Conservation (phyloP, 2,113 vertebrate species). For the Dicaeum eximium region DNA sequence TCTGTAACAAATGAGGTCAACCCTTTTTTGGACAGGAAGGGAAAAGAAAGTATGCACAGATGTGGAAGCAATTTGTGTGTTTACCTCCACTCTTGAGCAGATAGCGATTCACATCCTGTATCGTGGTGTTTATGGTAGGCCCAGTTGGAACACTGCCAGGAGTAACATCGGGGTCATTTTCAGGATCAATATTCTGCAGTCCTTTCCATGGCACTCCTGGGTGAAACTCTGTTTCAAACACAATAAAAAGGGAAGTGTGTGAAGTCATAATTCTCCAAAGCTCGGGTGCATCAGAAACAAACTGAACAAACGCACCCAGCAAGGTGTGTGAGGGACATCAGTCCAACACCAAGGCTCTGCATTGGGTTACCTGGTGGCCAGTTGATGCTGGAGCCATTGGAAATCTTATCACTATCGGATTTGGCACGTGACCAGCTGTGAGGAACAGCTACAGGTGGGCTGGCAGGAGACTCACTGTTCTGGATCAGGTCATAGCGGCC, state of each 20-base stretch:
- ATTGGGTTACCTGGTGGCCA: constrained; percentile 91
- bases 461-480: constrained; percentile 89
- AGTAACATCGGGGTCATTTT: constrained; percentile 97
- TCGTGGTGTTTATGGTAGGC: constrained; percentile 97
- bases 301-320: neutral
- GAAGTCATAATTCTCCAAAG: neutral
- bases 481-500: constrained; percentile 91
- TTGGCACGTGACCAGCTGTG: constrained; percentile 98
- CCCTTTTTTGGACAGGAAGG: neutral
- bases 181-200: constrained; percentile 97
- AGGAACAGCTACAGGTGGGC: constrained; percentile 86
- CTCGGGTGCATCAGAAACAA: neutral
- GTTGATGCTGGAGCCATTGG: constrained; percentile 95
- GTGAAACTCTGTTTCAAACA: constrained; percentile 86
- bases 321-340: accelerated
- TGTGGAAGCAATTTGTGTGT: neutral
- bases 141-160: constrained; percentile 96
- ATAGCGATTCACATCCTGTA: constrained; percentile 98
- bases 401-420: constrained; percentile 91
- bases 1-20: neutral
- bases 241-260: neutral
- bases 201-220: constrained; percentile 99
- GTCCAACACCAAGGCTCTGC: neutral
- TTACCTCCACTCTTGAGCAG: constrained; percentile 94
- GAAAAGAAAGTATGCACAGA: neutral